Base-by-base conservation (phyloP, 2,797 vertebrate genomes). In the Diplodus puntazzo region DNA sequence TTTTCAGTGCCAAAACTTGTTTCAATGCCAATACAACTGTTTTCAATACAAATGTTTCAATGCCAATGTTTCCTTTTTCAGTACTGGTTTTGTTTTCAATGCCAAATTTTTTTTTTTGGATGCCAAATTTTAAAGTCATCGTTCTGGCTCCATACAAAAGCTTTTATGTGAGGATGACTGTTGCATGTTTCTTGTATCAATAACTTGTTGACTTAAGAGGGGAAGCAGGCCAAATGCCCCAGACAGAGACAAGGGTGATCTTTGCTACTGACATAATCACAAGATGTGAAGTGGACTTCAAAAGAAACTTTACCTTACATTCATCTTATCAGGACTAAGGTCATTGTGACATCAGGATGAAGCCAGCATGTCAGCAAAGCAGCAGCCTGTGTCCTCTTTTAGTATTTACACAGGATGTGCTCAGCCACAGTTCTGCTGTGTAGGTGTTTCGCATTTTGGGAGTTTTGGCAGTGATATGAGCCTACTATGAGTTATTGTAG, bases 281-380 rank as follows among this genome's bases (percentile, higher is more conserved):
- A 60, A 21, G 13, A 2, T 53, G 42, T 45, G 46, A 65, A 49
- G 23, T 42, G 63, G 21, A 11, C 45, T 23, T 53, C 12, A 20
- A 2, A 46, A 14, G 16, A 61, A 34, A 39, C 23, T 23, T 30
- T 46, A 25, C 42, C 43, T 27, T 27, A 27, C 27, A 23, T 34
- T 74, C 59, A 45, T 4, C 18, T 25, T 39, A 14, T 11, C 57
- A 39, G 12, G n/a, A 48, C 55, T 43, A 5, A 54, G 57, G 50
- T 54, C 69, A 54, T 2, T 54, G 11, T n/a, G 42, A 66, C 58
- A 21, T 13, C 11, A 18, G 46, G 43, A 62, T 55, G 65, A 68
- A 30, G 62, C 30, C 46, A 69, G 57, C 30, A 16, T 18, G 60
- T 55, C 16, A 58, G 34, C 16, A 34, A 34, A 65, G 59, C 55